Conservation (phyloP, 2,797 vertebrate genomes). For the Morus bassanus region DNA sequence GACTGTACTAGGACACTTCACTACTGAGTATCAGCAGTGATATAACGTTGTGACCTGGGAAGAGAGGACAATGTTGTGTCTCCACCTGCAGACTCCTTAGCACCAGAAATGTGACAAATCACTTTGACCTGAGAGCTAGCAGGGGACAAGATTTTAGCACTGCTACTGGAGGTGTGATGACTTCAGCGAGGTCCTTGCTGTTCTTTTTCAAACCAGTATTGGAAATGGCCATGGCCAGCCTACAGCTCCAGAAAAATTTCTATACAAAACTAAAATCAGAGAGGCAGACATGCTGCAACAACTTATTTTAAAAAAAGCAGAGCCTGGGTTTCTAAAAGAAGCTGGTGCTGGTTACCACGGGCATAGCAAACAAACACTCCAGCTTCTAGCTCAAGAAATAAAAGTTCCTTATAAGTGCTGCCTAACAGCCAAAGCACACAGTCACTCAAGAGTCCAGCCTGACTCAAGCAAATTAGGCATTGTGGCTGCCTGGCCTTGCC, state of each 20-base stretch:
- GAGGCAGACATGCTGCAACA: not conserved
- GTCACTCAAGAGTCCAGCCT: not conserved
- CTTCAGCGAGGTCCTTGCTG: not conserved
- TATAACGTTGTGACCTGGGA: not conserved
- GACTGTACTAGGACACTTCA: not conserved
- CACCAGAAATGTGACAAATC: not conserved
- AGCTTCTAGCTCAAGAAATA: not conserved
- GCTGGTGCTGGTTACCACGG: not conserved
- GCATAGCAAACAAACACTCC: not conserved
- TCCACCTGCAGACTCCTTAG: not conserved
- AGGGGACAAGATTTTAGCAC: not conserved
- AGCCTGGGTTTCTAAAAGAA: not conserved
- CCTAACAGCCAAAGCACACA: not conserved
- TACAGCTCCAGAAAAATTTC: not conserved
- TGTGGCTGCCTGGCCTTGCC: not conserved
- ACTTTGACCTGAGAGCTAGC: not conserved
- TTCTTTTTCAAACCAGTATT: not conserved
- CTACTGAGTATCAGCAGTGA: not conserved
- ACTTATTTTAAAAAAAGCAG: not conserved
- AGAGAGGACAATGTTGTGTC: fast-evolving
- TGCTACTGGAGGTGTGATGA: not conserved
- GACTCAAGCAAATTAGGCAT: not conserved
- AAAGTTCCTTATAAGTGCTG: not conserved
- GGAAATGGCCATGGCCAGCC: not conserved
- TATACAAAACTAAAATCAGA: not conserved